These are phyloP conservation scores for Thaumatotibia leucotreta DNA, from an alignment of 1,140 invertebrate genomes.

Conservation along the genomic window DNA sequence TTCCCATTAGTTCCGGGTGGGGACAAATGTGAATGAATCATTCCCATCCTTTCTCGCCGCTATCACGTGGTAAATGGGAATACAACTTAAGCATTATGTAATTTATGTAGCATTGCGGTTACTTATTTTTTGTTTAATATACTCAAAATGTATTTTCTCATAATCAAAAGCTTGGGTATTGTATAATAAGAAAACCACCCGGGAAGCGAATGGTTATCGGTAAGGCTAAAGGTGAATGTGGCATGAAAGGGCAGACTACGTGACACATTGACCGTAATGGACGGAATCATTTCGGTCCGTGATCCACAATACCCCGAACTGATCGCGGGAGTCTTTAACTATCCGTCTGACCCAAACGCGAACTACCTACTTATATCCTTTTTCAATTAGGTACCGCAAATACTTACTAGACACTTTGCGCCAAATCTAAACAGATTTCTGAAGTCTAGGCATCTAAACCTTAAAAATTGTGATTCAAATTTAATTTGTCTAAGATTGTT, in stretches of 20 bases:
- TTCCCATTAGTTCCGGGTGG: too few species aligned
- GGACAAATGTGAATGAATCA: too few species aligned
- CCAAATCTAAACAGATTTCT: too few species aligned
- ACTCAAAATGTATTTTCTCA: not conserved
- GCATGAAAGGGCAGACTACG: conserved; percentile 7
- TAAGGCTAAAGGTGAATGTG: conserved; percentile 3
- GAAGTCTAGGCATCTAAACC: too few species aligned
- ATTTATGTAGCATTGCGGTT: too few species aligned
- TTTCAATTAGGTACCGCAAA: not conserved
- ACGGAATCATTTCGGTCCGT: not conserved
- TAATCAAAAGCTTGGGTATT: not conserved
- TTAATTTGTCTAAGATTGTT: too few species aligned
- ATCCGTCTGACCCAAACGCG: not conserved
- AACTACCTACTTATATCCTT: not conserved
- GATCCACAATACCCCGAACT: not conserved
- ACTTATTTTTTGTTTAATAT: not conserved
- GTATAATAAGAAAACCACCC: not conserved
- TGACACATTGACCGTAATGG: conserved; percentile 8
- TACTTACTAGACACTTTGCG: too few species aligned
- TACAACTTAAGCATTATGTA: too few species aligned
- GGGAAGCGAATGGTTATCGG: not conserved
- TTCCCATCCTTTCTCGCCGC: too few species aligned
- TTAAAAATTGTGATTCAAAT: too few species aligned
- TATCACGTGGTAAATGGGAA: too few species aligned
- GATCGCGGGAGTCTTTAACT: not conserved